Conservation (phyloP, 2,888 invertebrate genomes). For the Sesia apiformis region DNA sequence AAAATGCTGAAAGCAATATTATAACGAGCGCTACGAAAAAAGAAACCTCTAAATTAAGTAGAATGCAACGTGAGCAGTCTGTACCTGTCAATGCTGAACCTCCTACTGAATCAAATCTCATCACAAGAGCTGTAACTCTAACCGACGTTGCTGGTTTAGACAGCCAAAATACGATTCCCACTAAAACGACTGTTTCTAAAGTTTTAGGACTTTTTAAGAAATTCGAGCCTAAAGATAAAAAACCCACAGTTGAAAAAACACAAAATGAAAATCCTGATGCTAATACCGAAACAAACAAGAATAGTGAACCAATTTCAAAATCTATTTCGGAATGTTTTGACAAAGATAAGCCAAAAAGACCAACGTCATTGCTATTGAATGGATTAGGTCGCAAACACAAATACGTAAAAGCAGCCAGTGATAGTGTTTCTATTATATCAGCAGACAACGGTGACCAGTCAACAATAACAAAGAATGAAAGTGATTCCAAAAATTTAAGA, state of each 20-base stretch:
- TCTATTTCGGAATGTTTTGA: constrained; percentile 24
- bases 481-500: constrained; percentile 43
- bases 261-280: constrained; percentile 25
- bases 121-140: constrained; percentile 82
- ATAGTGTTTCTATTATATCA: constrained; percentile 36
- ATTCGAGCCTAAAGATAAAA: constrained; percentile 77
- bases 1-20: constrained; percentile 41
- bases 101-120: constrained; percentile 77
- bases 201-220: constrained; percentile 86
- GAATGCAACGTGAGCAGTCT: constrained; percentile 79
- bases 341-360: constrained; percentile 67
- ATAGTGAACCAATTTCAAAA: constrained; percentile 23
- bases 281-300: constrained; percentile 18
- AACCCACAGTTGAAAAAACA: constrained; percentile 38
- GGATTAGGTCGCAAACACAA: constrained; percentile 70
- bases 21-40: constrained; percentile 32
- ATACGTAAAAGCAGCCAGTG: constrained; percentile 60
- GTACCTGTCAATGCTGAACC: constrained; percentile 71
- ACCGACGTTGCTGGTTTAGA: constrained; percentile 77
- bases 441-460: constrained; percentile 32
- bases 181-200: constrained; percentile 81
- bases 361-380: constrained; percentile 67
- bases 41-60: constrained; percentile 61
- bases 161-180: constrained; percentile 46
- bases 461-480: constrained; percentile 33